Evolutionary conservation across 1,140 invertebrate genomes (phyloP).

Genomic region (Notospermus geniculatus): DNA sequence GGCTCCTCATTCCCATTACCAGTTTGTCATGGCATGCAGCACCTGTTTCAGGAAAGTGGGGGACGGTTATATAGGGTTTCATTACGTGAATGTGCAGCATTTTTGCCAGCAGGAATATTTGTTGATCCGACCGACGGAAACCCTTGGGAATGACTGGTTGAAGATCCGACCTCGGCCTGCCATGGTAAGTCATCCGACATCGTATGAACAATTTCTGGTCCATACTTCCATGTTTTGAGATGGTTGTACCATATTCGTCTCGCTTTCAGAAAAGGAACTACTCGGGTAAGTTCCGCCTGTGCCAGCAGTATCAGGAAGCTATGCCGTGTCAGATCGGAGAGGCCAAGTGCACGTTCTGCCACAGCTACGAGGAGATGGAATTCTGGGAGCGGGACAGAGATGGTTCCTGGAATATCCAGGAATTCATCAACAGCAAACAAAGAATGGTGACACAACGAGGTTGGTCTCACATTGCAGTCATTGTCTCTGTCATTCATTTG

Average conservation of each 20-base stretch:
- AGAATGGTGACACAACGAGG: neutral
- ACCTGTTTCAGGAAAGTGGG: slow-evolving; percentile 39
- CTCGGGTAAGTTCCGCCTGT: slow-evolving; percentile 30
- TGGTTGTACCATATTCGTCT: neutral
- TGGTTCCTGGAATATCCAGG: slow-evolving; percentile 27
- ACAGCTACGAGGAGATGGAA: slow-evolving; percentile 35
- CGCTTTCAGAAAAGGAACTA: slow-evolving; percentile 10
- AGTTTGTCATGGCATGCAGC: slow-evolving; percentile 37
- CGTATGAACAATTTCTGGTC: neutral
- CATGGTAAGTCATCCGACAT: slow-evolving; percentile 14
- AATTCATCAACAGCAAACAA: slow-evolving; percentile 27
- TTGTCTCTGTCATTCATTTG: neutral
- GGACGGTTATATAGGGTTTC: slow-evolving; percentile 37
- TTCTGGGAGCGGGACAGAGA: slow-evolving; percentile 46
- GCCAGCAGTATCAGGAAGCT: slow-evolving; percentile 31
- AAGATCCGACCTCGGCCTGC: slow-evolving; percentile 31
- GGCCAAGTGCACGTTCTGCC: slow-evolving; percentile 42
- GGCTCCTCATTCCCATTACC: slow-evolving; percentile 17
- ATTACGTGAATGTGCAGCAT: slow-evolving; percentile 25
- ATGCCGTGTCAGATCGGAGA: slow-evolving; percentile 40
- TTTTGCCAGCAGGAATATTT: slow-evolving; percentile 35
- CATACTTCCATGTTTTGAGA: neutral
- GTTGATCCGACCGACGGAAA: slow-evolving; percentile 30
- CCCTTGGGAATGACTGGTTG: slow-evolving; percentile 31
- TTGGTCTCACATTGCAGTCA: neutral